A percentile compares a stretch with the other conserved stretches of the same genome.
phyloP scores from a whole-genome alignment of 1,140 invertebrate species.

The Drosophila ironensis region DNA sequence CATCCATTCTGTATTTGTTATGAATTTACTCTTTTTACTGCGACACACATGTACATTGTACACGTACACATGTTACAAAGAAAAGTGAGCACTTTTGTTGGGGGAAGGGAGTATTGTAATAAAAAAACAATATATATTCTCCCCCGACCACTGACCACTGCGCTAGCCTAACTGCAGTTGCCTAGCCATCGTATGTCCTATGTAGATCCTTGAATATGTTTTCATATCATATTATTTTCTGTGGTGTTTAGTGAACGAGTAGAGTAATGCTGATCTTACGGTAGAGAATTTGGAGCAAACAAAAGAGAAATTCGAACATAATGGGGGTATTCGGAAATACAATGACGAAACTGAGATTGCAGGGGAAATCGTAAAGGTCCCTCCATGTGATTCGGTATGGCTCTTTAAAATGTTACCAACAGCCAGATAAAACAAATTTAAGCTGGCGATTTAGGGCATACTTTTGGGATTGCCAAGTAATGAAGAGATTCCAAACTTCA shows the following conservation, averaged over 20 bases:
- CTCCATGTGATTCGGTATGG: no score
- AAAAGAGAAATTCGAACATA: slow-evolving; percentile 4
- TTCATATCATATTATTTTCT: no score
- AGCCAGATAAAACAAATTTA: no score
- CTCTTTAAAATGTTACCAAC: no score
- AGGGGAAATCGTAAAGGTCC: neutral
- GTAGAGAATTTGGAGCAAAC: slow-evolving; percentile 38
- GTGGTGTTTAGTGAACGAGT: slow-evolving; percentile 58
- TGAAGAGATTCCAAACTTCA: no score
- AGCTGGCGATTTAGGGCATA: no score
- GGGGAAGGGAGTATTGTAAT: neutral
- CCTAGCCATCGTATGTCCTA: slow-evolving; percentile 3
- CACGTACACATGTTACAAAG: slow-evolving; percentile 40
- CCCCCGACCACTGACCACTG: slow-evolving; percentile 27
- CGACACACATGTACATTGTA: slow-evolving; percentile 34
- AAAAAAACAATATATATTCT: neutral
- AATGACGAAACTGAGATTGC: slow-evolving; percentile 1
- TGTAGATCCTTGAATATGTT: slow-evolving; percentile 34
- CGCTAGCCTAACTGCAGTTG: slow-evolving; percentile 51
- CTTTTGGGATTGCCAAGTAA: no score
- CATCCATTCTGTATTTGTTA: slow-evolving; percentile 4
- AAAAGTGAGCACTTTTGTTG: slow-evolving; percentile 60
- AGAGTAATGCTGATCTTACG: slow-evolving; percentile 41
- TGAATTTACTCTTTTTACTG: slow-evolving; percentile 7
- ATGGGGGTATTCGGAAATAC: neutral